Conservation (phyloP, 2,797 vertebrate species). For the Tenualosa thibaudeaui region DNA sequence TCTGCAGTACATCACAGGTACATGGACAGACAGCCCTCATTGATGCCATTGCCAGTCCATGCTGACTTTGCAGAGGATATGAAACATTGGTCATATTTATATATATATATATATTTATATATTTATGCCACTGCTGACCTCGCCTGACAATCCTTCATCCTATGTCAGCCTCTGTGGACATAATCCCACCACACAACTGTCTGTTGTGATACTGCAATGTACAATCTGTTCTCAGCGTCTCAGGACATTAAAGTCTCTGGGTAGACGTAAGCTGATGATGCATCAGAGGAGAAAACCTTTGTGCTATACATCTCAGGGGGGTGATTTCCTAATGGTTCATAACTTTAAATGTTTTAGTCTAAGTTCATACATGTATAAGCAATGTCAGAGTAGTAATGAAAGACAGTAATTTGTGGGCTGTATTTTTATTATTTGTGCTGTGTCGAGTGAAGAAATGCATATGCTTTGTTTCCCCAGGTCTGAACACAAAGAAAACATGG, state of each 20-base stretch:
- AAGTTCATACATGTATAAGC: background rate
- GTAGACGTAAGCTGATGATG: background rate
- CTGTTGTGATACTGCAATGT: background rate
- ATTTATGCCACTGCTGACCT: background rate
- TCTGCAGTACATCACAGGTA: background rate
- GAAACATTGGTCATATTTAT: background rate
- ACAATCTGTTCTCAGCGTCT: background rate
- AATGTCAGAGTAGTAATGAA: background rate
- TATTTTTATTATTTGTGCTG: background rate
- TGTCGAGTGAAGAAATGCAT: background rate
- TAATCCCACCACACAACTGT: background rate
- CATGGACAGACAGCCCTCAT: too few relatives aligned
- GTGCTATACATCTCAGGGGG: too few relatives aligned
- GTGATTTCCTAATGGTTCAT: background rate
- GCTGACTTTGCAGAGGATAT: background rate
- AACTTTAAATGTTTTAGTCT: background rate
- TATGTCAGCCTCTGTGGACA: background rate
- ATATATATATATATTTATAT: too few relatives aligned
- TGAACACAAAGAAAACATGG: conserved; percentile 56
- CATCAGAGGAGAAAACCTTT: background rate
- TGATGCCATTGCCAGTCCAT: background rate
- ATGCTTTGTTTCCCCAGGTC: conserved; percentile 52
- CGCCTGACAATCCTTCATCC: background rate
- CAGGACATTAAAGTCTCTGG: background rate
- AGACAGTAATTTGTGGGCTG: background rate